Base-by-base conservation (phyloP, 2,797 vertebrate genomes). In the Manis crassicaudata region DNA sequence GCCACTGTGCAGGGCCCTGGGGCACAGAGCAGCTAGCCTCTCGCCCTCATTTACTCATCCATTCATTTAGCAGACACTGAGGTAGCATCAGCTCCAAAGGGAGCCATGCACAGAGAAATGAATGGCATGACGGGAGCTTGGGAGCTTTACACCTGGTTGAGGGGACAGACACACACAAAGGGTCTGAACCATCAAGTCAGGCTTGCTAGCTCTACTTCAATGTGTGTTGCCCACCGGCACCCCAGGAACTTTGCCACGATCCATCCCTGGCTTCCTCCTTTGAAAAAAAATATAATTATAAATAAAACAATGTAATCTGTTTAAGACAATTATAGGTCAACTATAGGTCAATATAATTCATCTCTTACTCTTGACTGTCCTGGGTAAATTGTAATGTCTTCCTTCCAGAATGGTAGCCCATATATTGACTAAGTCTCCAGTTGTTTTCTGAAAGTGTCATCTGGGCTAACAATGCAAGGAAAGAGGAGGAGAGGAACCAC, bases 111-210 rank as follows among this genome's bases (percentile, higher is more conserved):
- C 13, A 16, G 7, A 65, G 35, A 86, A n/a, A 32, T 4, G 7
- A 85, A 54, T 43, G 20, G 6, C 0, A 6, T 0, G 2, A 25
- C 1, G 29, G 46, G 9, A 25, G 0, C 25, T 23, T 7, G 7
- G 68, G 75, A 25, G 12, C 23, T 46, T n/a, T 29, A 5, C 0
- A 0, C 67, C 21, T 32, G 6, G 65, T 43, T 35, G 56, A 63
- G 6, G 58, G 23, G 10, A 27, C n/a, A 1, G 10, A 70, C n/a
- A 56, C 7, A 7, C 17, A n/a, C 25, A 10, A 29, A 54, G 7
- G 29, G 32, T 35, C n/a, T 27, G 35, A 6, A 6, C 32, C 32
- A 25, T 84, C 40, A 23, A 2, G 5, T 46, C 1, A 9, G 54
- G 27, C 62, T 72, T 37, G 2, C 4, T 6, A 20, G 58, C 20